Percentiles rank a stretch among this genome's conserved stretches.
Evolutionary conservation across 2,797 vertebrate genomes (phyloP).

Genomic region (Rhadinocentrus ornatus): DNA sequence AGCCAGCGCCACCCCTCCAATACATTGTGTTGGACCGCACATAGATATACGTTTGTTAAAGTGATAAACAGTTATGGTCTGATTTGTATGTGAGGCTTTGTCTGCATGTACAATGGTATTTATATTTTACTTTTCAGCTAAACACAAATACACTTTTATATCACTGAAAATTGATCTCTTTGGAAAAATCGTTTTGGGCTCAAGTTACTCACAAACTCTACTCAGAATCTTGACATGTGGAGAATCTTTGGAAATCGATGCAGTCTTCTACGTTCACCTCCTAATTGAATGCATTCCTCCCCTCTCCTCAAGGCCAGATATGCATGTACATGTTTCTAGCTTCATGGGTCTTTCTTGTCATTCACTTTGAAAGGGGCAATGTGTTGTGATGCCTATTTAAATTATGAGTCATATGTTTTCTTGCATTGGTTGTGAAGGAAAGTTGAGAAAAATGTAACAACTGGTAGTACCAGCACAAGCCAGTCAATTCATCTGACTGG

Average conservation of each 20-base stretch:
- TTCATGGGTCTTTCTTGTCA: neutral
- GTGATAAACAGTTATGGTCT: neutral
- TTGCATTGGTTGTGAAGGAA: neutral
- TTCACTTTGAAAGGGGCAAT: neutral
- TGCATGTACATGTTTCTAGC: neutral
- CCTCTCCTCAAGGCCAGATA: neutral
- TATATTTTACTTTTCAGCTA: neutral
- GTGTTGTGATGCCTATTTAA: neutral
- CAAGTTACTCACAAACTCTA: neutral
- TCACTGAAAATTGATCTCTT: neutral
- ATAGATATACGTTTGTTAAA: neutral
- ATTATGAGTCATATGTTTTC: neutral
- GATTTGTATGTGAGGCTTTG: constrained; percentile 7
- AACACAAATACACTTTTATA: neutral
- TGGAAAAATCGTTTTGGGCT: neutral
- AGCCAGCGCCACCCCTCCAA: neutral
- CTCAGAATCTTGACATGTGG: neutral
- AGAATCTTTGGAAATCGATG: neutral
- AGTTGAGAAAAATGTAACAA: neutral
- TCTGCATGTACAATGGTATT: neutral
- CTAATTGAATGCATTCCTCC: neutral
- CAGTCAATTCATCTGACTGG: neutral
- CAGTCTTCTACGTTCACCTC: neutral
- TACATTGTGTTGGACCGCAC: constrained; percentile 7
- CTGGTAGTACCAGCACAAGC: neutral